Conservation (phyloP, 2,113 vertebrate genomes). For the Porphyrio hochstetteri region DNA sequence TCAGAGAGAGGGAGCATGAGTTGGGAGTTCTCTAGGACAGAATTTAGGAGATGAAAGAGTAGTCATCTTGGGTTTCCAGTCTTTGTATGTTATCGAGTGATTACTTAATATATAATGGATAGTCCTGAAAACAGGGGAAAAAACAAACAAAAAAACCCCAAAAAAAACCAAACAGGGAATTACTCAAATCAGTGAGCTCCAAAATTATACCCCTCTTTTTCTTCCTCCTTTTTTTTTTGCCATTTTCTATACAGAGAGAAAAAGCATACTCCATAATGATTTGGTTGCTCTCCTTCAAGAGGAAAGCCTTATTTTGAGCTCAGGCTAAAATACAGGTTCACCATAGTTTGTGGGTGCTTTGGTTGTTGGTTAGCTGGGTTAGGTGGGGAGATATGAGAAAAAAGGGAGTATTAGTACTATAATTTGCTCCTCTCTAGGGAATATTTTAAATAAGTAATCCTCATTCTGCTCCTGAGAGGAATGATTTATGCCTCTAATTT, state of each 20-base stretch:
- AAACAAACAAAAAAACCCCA: not conserved
- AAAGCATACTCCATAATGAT: not conserved
- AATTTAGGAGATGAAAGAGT: not conserved
- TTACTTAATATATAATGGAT: not conserved
- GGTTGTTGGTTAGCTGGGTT: not conserved
- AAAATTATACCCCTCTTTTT: not conserved
- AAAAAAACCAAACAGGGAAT: not conserved
- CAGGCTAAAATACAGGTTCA: not conserved
- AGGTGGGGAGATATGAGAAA: not conserved
- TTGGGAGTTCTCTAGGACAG: not conserved
- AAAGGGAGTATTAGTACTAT: not conserved
- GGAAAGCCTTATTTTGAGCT: not conserved
- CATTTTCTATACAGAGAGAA: not conserved
- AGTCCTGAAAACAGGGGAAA: not conserved
- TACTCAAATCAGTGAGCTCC: not conserved
- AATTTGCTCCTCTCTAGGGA: not conserved
- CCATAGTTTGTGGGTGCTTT: not conserved
- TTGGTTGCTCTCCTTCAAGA: not conserved
- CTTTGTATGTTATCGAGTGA: not conserved
- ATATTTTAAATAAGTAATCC: not conserved
- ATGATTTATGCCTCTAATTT: not conserved
- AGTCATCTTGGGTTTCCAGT: not conserved
- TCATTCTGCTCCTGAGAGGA: not conserved
- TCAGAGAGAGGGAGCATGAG: not conserved
- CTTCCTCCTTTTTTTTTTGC: not conserved